Conservation (phyloP, 2,113 vertebrate species). For the Ceyx cyanopectus region DNA sequence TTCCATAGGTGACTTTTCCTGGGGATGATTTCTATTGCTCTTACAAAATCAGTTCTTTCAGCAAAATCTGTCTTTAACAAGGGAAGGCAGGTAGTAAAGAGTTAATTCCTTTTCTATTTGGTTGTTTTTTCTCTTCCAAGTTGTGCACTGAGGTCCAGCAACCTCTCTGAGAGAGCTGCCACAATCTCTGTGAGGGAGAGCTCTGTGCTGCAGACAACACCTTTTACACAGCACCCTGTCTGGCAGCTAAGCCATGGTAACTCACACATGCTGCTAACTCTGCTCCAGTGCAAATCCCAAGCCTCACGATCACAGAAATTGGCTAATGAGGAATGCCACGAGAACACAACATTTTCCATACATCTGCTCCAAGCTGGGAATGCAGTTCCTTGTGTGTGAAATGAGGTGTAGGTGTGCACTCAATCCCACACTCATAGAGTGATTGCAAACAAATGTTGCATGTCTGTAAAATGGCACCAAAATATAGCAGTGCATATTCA, state of each 20-base stretch:
- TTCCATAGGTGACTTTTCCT: background rate
- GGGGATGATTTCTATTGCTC: background rate
- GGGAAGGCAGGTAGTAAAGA: background rate
- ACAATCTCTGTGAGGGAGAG: background rate
- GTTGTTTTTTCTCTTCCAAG: background rate
- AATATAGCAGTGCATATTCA: background rate
- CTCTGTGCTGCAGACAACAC: background rate
- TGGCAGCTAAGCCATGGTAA: background rate
- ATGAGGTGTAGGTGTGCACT: slow-evolving; percentile 17
- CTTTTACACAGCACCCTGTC: background rate
- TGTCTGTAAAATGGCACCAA: background rate
- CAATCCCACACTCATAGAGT: background rate
- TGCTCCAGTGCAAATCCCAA: background rate
- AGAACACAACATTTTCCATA: background rate
- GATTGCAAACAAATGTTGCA: background rate
- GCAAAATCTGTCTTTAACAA: background rate
- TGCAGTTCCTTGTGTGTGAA: background rate
- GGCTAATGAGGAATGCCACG: background rate
- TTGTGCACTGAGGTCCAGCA: background rate
- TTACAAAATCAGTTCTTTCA: background rate
- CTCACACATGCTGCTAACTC: background rate
- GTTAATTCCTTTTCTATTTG: background rate
- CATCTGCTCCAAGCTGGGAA: background rate
- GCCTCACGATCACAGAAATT: background rate
- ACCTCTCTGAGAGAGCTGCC: background rate